Evolutionary conservation across 2,888 invertebrate species (phyloP), one percentile per base, ranked within the genome.

Genomic region (Lingula anatina): DNA sequence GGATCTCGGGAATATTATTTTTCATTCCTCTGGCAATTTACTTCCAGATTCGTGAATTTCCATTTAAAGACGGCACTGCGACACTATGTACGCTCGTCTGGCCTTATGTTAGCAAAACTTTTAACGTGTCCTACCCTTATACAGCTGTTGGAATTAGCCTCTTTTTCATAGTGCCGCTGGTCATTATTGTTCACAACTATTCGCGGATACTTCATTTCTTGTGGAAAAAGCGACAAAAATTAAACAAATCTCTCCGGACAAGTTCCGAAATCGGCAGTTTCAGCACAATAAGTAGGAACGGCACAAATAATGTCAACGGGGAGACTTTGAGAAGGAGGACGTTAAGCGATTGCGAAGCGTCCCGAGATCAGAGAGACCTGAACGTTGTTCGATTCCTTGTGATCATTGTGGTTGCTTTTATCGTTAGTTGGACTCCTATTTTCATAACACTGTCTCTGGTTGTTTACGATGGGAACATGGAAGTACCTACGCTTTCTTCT

Each of bases 1-100:
- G 65, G 64, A 28, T 55, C 18, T 23, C 59, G 1, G 55, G 51
- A 3, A 48, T 57, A 5, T 23, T 50, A 1, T 37, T 41, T 2
- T 64, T 59, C 36, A 44, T 55, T 2, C 66, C 68, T 0, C 38
- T 67, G 12, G 56, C 57, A 1, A n/a, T 60, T 9, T 66, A 55
- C 48, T 67, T 67, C 46, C 49, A 56, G 26, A 46, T 62, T 5
- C 53, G 57, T 28, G 39, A 53, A 0, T 56, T 64, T 26, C 44
- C 54, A 0, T 35, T 56, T 2, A 60, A 55, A 3, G 23, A 41
- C 3, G 40, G 12, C 9, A 50, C 39, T 1, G 53, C 65, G 7
- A 31, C 47, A 5, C 59, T 68, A 20, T 68, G 68, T 45, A 65
- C 66, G 1, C 39, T 68, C 23, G 42, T 60, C 21, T 67, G 66